Base-by-base conservation (phyloP, 92 coral and sea anemone species). In the Metridium senile region DNA sequence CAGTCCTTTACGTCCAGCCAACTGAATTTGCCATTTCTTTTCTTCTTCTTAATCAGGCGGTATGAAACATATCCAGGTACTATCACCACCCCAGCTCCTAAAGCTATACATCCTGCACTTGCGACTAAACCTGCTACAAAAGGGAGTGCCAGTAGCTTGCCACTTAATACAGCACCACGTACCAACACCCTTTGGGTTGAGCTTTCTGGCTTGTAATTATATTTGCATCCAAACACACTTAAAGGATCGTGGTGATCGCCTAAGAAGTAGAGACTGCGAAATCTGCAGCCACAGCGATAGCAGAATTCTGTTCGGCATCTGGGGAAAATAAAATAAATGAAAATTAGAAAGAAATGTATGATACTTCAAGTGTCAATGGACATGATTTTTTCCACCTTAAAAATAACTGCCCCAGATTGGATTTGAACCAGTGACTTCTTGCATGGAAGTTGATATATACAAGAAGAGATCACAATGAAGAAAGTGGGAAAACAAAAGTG, bases 301-400 rank as follows among this genome's bases (percentile, higher is more conserved):
- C 97, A 91, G 81, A 91, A 91, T 65, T 91, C 97, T 71, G 97
- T 91, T 58, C 85, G 66, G 62, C 97, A 91, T 63, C 97, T 91
- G 74, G n/a, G 27, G 47, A 19, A 53, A 49, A 11, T 0, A 32
- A 43, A 17, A 28, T 8, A 34, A 26, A 10, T 62, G 27, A 30
- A 35, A n/a, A 72, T 23, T 63, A 16, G 45, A 26, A 70, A 27
- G 25, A n/a, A n/a, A n/a, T n/a, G n/a, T n/a, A n/a, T n/a, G n/a
- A n/a, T n/a, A n/a, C n/a, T n/a, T n/a, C n/a, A n/a, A n/a, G n/a
- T n/a, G n/a, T n/a, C n/a, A n/a, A n/a, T n/a, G n/a, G n/a, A n/a
- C n/a, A n/a, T n/a, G n/a, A n/a, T n/a, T n/a, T n/a, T n/a, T n/a
- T n/a, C n/a, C n/a, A n/a, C n/a, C n/a, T n/a, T n/a, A n/a, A n/a